Base-by-base conservation (phyloP, 1,140 invertebrate genomes). In the Phymastichus coffea region DNA sequence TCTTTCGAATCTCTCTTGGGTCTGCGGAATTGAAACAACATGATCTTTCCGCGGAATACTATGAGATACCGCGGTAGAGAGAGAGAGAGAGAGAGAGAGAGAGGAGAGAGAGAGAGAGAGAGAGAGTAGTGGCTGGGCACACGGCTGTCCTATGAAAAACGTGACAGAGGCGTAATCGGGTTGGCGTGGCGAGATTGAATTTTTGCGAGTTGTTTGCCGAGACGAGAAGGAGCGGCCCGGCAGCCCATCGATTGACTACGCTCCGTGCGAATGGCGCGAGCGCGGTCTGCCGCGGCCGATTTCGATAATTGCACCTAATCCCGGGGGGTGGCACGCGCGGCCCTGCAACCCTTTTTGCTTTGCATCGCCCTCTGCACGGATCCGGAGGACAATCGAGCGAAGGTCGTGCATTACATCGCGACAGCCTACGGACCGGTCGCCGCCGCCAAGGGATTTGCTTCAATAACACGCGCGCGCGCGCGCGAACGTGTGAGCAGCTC, bases 301-400 rank as follows among this genome's bases (percentile, higher is more conserved):
- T 54, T 77, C 68, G 71, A 76, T 76, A 77, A 77, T 78, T 78
- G 74, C 69, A 57, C 68, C 67, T 80, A 80, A 80, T 77, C 76
- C 77, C 62, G 64, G 58, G 71, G 70, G 70, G 72, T 68, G 68
- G 63, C 65, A 68, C 43, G 43, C 66, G 64, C 63, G 66, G 67
- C n/a, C n/a, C n/a, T n/a, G n/a, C n/a, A n/a, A n/a, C n/a, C 66
- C 49, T n/a, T 7, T 44, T 26, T 46, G 49, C 56, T 53, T 57
- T 58, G 58, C 33, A 48, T 58, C 38, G 25, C 7, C 62, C 41
- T n/a, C n/a, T n/a, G n/a, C n/a, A n/a, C n/a, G n/a, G n/a, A n/a
- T n/a, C n/a, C n/a, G n/a, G n/a, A n/a, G n/a, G n/a, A n/a, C n/a
- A n/a, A n/a, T n/a, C n/a, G n/a, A n/a, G n/a, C n/a, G n/a, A n/a